Evolutionary conservation across 2,113 vertebrate genomes (phyloP).

Genomic region (Podocnemis expansa): DNA sequence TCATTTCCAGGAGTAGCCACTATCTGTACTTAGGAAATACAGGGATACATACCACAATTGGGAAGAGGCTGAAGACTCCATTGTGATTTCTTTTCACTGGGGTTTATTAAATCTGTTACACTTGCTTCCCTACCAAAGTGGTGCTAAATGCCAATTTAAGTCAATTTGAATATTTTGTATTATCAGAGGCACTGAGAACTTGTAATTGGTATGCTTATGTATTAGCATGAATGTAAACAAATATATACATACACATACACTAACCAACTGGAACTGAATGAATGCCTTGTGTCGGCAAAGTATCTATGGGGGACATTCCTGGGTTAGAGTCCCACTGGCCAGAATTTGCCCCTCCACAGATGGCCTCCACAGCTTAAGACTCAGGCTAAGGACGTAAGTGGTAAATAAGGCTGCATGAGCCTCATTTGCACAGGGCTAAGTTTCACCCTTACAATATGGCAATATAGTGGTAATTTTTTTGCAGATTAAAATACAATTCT

Average conservation of each 20-base stretch:
- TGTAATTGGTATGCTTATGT: not conserved
- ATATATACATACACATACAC: not conserved
- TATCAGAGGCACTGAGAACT: not conserved
- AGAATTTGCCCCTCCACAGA: not conserved
- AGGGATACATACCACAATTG: not conserved
- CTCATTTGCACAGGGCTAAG: not conserved
- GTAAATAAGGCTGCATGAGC: not conserved
- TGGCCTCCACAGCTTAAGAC: not conserved
- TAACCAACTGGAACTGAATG: not conserved
- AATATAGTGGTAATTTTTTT: not conserved
- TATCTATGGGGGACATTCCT: not conserved
- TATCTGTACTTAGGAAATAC: not conserved
- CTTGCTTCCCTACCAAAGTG: not conserved
- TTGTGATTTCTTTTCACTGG: not conserved
- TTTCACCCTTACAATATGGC: not conserved
- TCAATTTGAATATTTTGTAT: not conserved
- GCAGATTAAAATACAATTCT: slow-evolving; percentile 45
- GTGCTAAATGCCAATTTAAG: not conserved
- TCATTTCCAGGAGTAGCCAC: not conserved
- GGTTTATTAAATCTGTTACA: not conserved
- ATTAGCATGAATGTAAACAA: not conserved
- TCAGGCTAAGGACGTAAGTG: not conserved
- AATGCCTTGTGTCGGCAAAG: not conserved
- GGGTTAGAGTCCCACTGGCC: not conserved
- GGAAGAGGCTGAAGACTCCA: slow-evolving; percentile 12